phyloP scores from a whole-genome alignment of 2,113 vertebrate species.

The Melanerpes formicivorus region DNA sequence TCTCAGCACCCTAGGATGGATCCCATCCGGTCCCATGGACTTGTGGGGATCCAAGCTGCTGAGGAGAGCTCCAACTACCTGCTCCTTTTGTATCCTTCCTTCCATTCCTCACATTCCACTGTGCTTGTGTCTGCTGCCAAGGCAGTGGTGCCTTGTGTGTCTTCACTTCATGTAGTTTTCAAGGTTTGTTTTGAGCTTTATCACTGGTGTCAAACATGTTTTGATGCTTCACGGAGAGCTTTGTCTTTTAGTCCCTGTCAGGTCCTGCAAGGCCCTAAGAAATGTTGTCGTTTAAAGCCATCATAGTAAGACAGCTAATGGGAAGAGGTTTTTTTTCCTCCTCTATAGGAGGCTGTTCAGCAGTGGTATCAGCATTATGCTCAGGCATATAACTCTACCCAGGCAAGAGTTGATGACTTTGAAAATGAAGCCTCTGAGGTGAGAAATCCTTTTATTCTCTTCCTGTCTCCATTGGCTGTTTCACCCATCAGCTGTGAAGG shows the following conservation, averaged over 20 bases:
- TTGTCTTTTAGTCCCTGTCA: background rate
- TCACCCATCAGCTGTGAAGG: background rate
- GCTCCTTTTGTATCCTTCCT: background rate
- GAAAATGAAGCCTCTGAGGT: constrained; percentile 81
- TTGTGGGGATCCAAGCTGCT: no score
- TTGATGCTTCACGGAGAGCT: background rate
- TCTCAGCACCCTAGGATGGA: no score
- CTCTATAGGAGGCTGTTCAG: constrained; percentile 79
- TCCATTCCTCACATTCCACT: background rate
- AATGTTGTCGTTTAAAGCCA: background rate
- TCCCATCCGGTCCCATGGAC: no score
- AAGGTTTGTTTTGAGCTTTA: background rate
- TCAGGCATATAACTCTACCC: constrained; percentile 75
- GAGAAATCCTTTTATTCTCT: background rate
- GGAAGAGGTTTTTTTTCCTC: constrained; percentile 33
- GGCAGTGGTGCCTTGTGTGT: background rate
- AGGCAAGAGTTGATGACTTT: constrained; percentile 70
- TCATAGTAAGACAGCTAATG: background rate
- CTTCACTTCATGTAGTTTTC: background rate
- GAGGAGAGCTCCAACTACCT: no score
- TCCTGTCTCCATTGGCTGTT: background rate
- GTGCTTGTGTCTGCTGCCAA: background rate
- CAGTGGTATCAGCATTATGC: constrained; percentile 85
- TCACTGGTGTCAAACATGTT: background rate
- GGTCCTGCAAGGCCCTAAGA: accelerated